Evolutionary conservation across 2,113 vertebrate species (phyloP), one percentile per base, ranked within the genome.

Genomic region (Nanorana parkeri): DNA sequence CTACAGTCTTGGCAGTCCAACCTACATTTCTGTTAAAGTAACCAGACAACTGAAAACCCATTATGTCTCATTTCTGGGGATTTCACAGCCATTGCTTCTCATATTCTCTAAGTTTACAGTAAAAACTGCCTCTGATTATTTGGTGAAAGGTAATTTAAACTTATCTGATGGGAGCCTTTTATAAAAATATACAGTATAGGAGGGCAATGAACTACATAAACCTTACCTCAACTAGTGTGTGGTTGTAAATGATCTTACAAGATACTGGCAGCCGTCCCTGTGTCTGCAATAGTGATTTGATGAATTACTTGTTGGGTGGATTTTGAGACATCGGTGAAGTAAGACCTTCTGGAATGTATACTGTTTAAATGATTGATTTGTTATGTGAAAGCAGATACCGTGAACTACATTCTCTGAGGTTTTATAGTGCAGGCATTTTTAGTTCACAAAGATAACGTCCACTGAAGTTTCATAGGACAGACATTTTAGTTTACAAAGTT

Each of bases 11-110:
- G 77, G 64, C 77, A 78, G 77, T 11, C 19, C 29, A 65, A n/a
- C 41, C 47, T 74, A 17, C 21, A 64, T 47, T 58, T 51, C 23
- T 65, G n/a, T 23, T 21, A 65, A n/a, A n/a, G n/a, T n/a, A 65
- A 32, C 47, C 51, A 65, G 63, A 15, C 24, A 52, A 78, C 29
- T 78, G 74, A 64, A 77, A 64, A 77, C 74, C 61, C 20, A 78
- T 68, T 41, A 55, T 41, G 21, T 47, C 19, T 29, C 51, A 32
- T 67, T 56, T 68, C 28, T 68, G 24, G 51, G 47, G 52, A 78
- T 23, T 54, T 64, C 36, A 51, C 19, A 36, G 24, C 29, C 47
- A 47, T n/a, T 20, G 10, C 11, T 29, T 78, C 41, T 78, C 51
- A 58, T n/a, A 56, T 67, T 55, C 64, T 10, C 24, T 67, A 20